Conservation (phyloP, 2,888 invertebrate genomes). For the Philereme transversata region DNA sequence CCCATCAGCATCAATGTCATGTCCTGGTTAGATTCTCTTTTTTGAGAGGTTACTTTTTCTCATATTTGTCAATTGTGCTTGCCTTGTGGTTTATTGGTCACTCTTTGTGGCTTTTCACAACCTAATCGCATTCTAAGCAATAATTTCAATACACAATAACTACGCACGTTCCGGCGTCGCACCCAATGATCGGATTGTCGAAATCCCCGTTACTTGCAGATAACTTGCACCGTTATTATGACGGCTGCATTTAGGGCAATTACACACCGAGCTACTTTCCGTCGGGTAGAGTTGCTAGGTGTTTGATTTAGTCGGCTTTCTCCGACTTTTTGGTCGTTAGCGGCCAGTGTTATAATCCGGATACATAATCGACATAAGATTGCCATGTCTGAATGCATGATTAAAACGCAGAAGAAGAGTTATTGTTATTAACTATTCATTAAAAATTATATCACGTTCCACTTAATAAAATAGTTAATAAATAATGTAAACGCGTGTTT, state of each 20-base stretch:
- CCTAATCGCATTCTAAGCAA: background rate
- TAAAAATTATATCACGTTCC: no score
- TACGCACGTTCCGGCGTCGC: constrained; percentile 11
- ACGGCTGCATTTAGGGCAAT: constrained; percentile 41
- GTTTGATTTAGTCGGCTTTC: background rate
- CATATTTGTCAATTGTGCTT: no score
- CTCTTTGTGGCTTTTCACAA: background rate
- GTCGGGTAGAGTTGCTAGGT: constrained; percentile 12
- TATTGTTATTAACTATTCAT: no score
- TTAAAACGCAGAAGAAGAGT: no score
- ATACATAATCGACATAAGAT: no score
- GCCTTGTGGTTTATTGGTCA: no score
- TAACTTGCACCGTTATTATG: constrained; percentile 37
- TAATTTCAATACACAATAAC: constrained; percentile 2
- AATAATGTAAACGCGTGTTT: no score
- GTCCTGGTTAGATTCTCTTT: no score
- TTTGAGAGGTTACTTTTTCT: no score
- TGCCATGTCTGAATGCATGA: no score
- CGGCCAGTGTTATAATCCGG: background rate
- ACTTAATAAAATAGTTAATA: no score
- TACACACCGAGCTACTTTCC: constrained; percentile 37
- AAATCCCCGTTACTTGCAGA: constrained; percentile 33
- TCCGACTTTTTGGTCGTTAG: constrained; percentile 5
- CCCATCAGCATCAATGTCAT: no score
- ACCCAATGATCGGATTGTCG: constrained; percentile 33